These are phyloP conservation scores for Cosmopolites sordidus DNA, from an alignment of 2,888 invertebrate species.

Conservation along the genomic window DNA sequence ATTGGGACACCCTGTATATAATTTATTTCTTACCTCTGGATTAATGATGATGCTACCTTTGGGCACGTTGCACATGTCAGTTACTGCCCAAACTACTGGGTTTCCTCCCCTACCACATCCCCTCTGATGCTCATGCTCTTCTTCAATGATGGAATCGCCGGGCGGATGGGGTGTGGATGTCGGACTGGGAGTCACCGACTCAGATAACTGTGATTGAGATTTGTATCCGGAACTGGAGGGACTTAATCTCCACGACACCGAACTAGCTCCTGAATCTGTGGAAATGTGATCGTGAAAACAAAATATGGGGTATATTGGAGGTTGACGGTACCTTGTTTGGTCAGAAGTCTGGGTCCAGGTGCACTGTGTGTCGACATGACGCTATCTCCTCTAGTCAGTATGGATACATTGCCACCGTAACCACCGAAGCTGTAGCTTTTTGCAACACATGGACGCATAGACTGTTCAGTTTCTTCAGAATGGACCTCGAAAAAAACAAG, in stretches of 20 bases:
- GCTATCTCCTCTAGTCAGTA: conserved; percentile 58
- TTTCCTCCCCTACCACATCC: conserved; percentile 25
- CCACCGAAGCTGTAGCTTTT: conserved; percentile 89
- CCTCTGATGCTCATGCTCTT: conserved; percentile 22
- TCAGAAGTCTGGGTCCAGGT: conserved; percentile 59
- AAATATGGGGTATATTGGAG: not conserved
- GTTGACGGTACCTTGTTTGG: conserved; percentile 65
- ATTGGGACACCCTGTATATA: too few relatives aligned
- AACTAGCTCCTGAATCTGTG: conserved; percentile 57
- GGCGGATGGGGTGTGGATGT: conserved; percentile 53
- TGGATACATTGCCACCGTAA: conserved; percentile 58
- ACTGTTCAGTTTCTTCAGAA: conserved; percentile 52
- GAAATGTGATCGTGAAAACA: too few relatives aligned
- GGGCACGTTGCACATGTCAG: conserved; percentile 79
- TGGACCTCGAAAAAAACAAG: conserved; percentile 55
- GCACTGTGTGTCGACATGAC: conserved; percentile 61
- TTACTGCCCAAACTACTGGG: conserved; percentile 80
- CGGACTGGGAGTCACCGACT: conserved; percentile 75
- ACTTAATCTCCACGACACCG: conserved; percentile 62
- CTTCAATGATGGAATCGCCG: conserved; percentile 35
- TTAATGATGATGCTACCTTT: conserved; percentile 85
- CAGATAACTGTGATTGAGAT: conserved; percentile 67
- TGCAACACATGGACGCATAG: conserved; percentile 57
- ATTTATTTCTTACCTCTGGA: conserved; percentile 65
- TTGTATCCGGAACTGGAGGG: conserved; percentile 75